phyloP scores from a whole-genome alignment of 1,140 invertebrate genomes.

The Diprion similis region DNA sequence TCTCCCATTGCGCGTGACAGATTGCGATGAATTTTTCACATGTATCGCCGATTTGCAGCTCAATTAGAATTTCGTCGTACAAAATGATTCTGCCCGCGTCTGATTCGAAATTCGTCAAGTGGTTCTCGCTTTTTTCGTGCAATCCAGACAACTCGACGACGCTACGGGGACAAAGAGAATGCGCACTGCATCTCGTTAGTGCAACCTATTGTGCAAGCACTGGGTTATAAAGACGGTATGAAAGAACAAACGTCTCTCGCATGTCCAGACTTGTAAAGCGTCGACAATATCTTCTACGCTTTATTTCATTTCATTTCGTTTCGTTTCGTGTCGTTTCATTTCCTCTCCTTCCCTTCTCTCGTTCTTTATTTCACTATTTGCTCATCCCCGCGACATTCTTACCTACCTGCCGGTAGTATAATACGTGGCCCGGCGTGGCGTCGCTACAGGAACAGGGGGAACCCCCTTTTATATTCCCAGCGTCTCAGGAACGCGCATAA shows the following conservation, averaged over 20 bases:
- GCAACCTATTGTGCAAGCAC: slow-evolving; percentile 35
- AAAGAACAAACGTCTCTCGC: slow-evolving; percentile 18
- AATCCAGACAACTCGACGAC: too few relatives aligned
- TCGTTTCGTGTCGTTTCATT: slow-evolving; percentile 15
- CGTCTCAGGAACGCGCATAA: neutral
- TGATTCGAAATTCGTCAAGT: too few relatives aligned
- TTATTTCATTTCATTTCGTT: slow-evolving; percentile 20
- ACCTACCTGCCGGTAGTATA: neutral
- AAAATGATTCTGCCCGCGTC: too few relatives aligned
- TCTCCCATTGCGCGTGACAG: too few relatives aligned
- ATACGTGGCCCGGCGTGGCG: neutral
- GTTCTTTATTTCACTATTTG: neutral
- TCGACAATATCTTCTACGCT: slow-evolving; percentile 22
- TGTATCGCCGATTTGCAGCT: neutral
- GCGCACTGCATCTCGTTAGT: slow-evolving; percentile 31
- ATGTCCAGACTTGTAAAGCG: slow-evolving; percentile 18
- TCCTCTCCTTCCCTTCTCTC: neutral
- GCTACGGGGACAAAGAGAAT: slow-evolving; percentile 13
- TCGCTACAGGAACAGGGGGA: neutral
- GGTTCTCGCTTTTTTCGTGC: too few relatives aligned
- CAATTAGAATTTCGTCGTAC: too few relatives aligned
- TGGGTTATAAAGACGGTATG: slow-evolving; percentile 19
- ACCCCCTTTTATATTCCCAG: neutral
- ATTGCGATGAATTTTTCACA: neutral
- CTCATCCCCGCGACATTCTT: neutral